Conservation (phyloP, 2,797 vertebrate species). For the Cheirogaleus major region DNA sequence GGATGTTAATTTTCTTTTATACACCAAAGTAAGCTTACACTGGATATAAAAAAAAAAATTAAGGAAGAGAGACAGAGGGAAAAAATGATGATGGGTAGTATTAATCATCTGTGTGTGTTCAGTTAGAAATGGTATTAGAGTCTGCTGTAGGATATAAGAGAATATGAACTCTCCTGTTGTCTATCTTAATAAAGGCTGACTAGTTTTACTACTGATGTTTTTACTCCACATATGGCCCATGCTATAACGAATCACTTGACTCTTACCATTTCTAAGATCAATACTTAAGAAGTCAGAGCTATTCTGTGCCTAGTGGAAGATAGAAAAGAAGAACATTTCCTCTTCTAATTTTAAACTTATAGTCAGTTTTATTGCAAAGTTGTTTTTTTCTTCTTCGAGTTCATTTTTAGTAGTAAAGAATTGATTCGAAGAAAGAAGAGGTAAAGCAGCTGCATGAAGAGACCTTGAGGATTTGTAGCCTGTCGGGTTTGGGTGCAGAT, state of each 20-base stretch:
- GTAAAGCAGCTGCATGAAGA: background rate
- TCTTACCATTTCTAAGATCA: background rate
- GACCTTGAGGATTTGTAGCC: background rate
- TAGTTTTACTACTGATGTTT: background rate
- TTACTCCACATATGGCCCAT: background rate
- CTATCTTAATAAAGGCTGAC: background rate
- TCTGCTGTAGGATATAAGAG: background rate
- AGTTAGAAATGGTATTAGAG: background rate
- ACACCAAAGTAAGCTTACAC: background rate
- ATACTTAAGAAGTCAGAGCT: background rate
- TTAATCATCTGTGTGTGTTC: constrained; percentile 9
- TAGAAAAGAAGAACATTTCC: background rate
- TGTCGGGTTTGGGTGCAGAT: background rate
- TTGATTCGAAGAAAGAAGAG: constrained; percentile 8
- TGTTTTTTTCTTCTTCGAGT: background rate
- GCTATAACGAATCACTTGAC: background rate
- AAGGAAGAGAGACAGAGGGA: background rate
- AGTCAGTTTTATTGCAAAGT: background rate
- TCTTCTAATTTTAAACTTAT: background rate
- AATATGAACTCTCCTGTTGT: background rate
- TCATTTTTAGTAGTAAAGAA: background rate
- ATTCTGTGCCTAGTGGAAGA: background rate
- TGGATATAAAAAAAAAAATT: background rate
- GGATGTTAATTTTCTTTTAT: background rate
- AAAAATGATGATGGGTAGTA: background rate